These are phyloP conservation scores for Diplodus sargus DNA, from an alignment of 2,797 vertebrate genomes.

Conservation along the genomic window DNA sequence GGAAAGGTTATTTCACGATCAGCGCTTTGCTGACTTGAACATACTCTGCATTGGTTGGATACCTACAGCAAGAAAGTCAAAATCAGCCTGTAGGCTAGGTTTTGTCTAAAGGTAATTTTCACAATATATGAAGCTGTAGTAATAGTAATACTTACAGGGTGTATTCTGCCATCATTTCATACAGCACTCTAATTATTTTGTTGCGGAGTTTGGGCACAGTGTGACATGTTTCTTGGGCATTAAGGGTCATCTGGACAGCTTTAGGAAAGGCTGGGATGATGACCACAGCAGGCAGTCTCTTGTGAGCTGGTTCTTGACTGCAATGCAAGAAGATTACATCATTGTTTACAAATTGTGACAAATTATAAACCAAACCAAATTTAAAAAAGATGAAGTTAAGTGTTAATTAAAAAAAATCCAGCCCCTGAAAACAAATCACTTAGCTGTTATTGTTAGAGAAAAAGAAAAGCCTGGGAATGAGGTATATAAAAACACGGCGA, in stretches of 20 bases:
- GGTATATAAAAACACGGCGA: too few relatives aligned
- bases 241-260: not conserved
- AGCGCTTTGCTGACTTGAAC: not conserved
- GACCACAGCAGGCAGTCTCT: not conserved
- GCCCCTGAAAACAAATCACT: too few relatives aligned
- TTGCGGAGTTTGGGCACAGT: not conserved
- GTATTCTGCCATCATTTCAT: not conserved
- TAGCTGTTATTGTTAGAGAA: too few relatives aligned
- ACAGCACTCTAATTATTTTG: not conserved
- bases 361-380: too few relatives aligned
- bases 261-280: not conserved
- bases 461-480: too few relatives aligned
- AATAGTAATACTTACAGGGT: not conserved
- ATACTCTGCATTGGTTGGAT: not conserved
- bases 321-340: not conserved
- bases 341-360: too few relatives aligned
- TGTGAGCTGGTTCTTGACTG: not conserved
- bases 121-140: too few relatives aligned
- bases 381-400: too few relatives aligned
- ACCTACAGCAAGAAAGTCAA: not conserved
- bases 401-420: too few relatives aligned
- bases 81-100: not conserved
- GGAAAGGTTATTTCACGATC: not conserved
- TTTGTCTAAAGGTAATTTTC: too few relatives aligned
- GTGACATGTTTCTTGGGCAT: not conserved